Evolutionary conservation across 1,140 invertebrate species (phyloP).

Genomic region (Oryzaephilus surinamensis): DNA sequence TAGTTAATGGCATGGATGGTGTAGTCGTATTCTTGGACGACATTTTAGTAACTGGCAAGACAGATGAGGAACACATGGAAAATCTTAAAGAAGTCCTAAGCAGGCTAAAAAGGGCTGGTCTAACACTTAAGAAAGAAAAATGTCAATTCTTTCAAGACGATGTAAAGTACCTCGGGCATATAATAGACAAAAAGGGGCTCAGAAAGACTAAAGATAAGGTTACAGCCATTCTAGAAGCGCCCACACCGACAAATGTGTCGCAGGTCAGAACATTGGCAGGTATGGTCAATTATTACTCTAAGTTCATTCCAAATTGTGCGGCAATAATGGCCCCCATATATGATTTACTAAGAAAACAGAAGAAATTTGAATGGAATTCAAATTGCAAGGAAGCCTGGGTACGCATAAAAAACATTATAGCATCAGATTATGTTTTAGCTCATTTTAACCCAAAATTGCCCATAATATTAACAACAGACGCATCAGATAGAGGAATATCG

Average conservation of each 20-base stretch:
- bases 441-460: too few relatives aligned
- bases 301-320: conserved; percentile 23
- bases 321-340: conserved; percentile 17
- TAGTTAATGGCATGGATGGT: conserved; percentile 24
- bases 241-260: conserved; percentile 9
- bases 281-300: conserved; percentile 29
- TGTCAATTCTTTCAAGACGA: conserved; percentile 14
- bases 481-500: too few relatives aligned
- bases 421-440: too few relatives aligned
- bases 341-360: conserved; percentile 19
- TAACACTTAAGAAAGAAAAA: conserved; percentile 34
- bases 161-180: conserved; percentile 8
- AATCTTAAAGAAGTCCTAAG: conserved; percentile 28
- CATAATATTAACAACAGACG: too few relatives aligned
- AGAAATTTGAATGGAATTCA: conserved; percentile 16
- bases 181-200: not conserved
- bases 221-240: conserved; percentile 12
- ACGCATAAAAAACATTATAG: too few relatives aligned
- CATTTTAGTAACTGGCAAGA: conserved; percentile 23
- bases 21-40: conserved; percentile 32
- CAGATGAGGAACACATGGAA: conserved; percentile 24
- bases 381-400: too few relatives aligned
- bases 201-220: not conserved
- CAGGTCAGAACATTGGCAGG: conserved; percentile 27
- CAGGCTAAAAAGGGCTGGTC: conserved; percentile 14